Percentiles rank a stretch among this genome's conserved stretches.
Conservation (phyloP, 2,113 vertebrate genomes). For the Atrichornis clamosus region DNA sequence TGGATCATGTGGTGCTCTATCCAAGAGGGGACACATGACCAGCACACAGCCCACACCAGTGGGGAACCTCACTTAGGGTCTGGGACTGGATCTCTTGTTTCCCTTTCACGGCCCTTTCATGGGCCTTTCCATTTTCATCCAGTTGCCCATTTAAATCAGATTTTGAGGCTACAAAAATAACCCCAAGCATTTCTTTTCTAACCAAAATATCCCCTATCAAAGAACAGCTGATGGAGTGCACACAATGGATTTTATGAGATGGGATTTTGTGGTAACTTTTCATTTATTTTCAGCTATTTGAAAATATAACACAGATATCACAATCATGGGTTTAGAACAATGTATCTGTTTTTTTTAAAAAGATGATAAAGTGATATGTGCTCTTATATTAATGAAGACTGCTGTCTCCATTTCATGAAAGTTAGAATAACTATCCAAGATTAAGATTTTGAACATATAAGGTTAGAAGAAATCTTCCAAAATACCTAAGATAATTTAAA, state of each 20-base stretch:
- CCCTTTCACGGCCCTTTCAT: neutral
- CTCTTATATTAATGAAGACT: neutral
- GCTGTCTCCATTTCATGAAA: neutral
- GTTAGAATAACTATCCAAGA: neutral
- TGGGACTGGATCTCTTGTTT: neutral
- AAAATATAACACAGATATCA: neutral
- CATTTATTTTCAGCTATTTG: neutral
- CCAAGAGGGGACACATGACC: fast-evolving
- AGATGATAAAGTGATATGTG: neutral
- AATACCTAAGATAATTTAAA: neutral
- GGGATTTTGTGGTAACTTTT: neutral
- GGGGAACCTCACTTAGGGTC: neutral
- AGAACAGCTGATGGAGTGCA: neutral
- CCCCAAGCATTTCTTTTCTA: neutral
- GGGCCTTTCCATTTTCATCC: neutral
- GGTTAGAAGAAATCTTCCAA: neutral
- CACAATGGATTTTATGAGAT: neutral
- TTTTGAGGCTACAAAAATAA: neutral
- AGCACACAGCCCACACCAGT: neutral
- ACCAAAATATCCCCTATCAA: neutral
- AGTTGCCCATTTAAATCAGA: neutral
- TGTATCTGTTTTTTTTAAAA: neutral
- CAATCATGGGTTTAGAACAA: neutral
- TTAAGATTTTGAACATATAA: neutral
- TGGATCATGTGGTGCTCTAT: neutral